A percentile compares a stretch with the other conserved stretches of the same genome.
These are phyloP conservation scores for Automeris io DNA, from an alignment of 2,888 invertebrate genomes.

Conservation along the genomic window DNA sequence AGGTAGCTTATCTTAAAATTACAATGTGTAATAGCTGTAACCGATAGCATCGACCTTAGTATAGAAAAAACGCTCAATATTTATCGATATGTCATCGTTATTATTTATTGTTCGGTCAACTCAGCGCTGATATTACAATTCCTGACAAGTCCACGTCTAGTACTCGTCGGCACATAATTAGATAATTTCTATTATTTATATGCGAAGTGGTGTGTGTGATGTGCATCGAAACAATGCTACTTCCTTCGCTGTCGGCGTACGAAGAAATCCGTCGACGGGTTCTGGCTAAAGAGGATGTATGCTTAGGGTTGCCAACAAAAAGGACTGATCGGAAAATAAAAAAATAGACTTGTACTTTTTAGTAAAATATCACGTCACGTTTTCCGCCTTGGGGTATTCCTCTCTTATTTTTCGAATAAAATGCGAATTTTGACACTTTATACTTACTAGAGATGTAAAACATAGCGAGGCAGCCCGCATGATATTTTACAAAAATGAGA, in stretches of 20 bases:
- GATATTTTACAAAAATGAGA: too few species aligned
- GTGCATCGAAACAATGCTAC: slow-evolving; percentile 51
- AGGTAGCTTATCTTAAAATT: slow-evolving; percentile 60
- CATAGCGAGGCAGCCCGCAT: too few species aligned
- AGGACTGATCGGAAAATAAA: too few species aligned
- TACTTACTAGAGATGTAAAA: too few species aligned
- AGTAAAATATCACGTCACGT: too few species aligned
- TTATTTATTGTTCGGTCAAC: slow-evolving; percentile 42
- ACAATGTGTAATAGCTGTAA: slow-evolving; percentile 66
- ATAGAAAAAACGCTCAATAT: slow-evolving; percentile 58
- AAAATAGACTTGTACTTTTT: too few species aligned
- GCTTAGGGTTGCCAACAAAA: slow-evolving; percentile 13
- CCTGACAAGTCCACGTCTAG: slow-evolving; percentile 46
- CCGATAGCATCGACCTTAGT: slow-evolving; percentile 66
- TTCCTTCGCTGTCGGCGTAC: slow-evolving; percentile 56
- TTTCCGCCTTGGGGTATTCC: too few species aligned
- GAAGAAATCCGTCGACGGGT: slow-evolving; percentile 50
- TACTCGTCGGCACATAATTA: slow-evolving; percentile 64
- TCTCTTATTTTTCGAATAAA: too few species aligned
- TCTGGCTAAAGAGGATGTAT: slow-evolving; percentile 68
- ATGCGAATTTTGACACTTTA: too few species aligned
- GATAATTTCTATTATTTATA: slow-evolving; percentile 76
- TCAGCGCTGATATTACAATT: slow-evolving; percentile 50
- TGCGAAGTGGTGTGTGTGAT: slow-evolving; percentile 52
- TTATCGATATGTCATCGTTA: slow-evolving; percentile 56